phyloP scores from a whole-genome alignment of 2,113 vertebrate genomes.

The Corydoras maculifer region DNA sequence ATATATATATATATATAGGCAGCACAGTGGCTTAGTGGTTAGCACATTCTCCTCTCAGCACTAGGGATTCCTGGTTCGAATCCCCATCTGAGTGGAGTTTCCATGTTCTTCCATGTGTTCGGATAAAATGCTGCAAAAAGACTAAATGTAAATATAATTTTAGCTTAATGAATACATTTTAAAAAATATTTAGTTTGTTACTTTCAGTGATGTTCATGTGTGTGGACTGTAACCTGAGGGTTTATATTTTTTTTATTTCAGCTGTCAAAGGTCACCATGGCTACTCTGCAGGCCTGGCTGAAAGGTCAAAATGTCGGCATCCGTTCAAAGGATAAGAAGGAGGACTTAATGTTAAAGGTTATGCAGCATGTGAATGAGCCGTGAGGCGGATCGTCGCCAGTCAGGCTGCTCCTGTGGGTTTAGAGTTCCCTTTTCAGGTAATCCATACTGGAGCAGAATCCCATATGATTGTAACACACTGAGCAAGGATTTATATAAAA shows the following conservation, averaged over 20 bases:
- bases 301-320: constrained; percentile 50
- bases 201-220: too few relatives aligned
- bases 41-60: too few relatives aligned
- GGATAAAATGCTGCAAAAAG: too few relatives aligned
- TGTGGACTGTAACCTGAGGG: too few relatives aligned
- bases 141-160: too few relatives aligned
- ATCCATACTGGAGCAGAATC: not conserved
- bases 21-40: too few relatives aligned
- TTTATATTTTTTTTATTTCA: constrained; percentile 36
- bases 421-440: constrained; percentile 23
- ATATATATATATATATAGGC: too few relatives aligned
- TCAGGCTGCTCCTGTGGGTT: not conserved
- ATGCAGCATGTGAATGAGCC: constrained; percentile 55
- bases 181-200: too few relatives aligned
- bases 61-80: too few relatives aligned
- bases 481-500: not conserved
- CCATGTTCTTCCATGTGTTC: too few relatives aligned
- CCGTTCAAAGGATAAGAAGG: constrained; percentile 56
- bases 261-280: constrained; percentile 54
- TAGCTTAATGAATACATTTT: too few relatives aligned
- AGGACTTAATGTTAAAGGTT: constrained; percentile 63
- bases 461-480: not conserved
- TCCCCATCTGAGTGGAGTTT: too few relatives aligned
- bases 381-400: constrained; percentile 27
- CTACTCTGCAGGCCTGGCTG: constrained; percentile 56